Percentiles rank a stretch among this genome's conserved stretches.
Conservation (phyloP, 2,113 vertebrate genomes). For the Sinocyclocheilus maitianheensis region DNA sequence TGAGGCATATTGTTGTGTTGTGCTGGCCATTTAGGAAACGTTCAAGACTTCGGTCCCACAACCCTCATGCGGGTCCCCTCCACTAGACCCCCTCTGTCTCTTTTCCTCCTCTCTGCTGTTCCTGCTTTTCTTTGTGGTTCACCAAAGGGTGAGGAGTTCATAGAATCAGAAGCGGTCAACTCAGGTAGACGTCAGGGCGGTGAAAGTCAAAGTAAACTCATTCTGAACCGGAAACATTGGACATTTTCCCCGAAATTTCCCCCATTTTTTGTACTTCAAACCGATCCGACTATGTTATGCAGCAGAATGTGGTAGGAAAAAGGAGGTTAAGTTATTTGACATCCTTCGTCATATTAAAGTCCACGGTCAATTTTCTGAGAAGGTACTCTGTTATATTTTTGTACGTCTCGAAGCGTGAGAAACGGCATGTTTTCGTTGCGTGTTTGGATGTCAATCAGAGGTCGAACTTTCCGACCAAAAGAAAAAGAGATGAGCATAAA, state of each 20-base stretch:
- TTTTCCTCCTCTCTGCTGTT: neutral
- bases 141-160: constrained; percentile 47
- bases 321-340: neutral
- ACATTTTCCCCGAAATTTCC: neutral
- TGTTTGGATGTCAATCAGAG: neutral
- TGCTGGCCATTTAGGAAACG: constrained; percentile 51
- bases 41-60: constrained; percentile 62
- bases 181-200: constrained; percentile 12
- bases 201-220: too few species aligned
- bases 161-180: neutral
- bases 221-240: neutral
- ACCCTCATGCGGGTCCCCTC: constrained; percentile 66
- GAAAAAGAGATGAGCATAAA: neutral
- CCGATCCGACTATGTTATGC: neutral
- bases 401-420: too few species aligned
- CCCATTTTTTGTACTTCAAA: neutral
- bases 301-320: neutral
- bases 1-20: constrained; percentile 74
- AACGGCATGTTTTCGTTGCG: neutral
- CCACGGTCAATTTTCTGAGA: neutral
- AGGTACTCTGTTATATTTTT: neutral
- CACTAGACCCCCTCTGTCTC: constrained; percentile 42
- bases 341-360: neutral
- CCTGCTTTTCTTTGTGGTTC: constrained; percentile 10
- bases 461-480: neutral